These are phyloP conservation scores for Leucoptera coffeella DNA, from an alignment of 2,888 invertebrate species.

Conservation along the genomic window DNA sequence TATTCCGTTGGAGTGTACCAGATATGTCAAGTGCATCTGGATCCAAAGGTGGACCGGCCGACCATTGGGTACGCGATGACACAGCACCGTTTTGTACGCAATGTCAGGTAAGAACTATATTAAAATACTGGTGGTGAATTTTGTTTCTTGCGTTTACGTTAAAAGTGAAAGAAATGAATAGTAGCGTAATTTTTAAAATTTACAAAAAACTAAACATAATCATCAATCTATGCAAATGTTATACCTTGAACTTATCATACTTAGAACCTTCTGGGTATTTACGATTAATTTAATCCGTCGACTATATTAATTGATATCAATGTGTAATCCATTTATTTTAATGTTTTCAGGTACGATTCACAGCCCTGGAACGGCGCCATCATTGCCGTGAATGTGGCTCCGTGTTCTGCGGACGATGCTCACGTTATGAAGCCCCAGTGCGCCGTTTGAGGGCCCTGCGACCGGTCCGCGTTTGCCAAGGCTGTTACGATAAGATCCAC, in stretches of 20 bases:
- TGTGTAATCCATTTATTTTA: too few relatives aligned
- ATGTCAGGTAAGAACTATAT: conserved; percentile 56
- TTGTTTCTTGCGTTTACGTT: too few relatives aligned
- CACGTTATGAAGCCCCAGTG: conserved; percentile 94
- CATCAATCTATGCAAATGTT: too few relatives aligned
- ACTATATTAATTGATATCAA: too few relatives aligned
- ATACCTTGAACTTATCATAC: too few relatives aligned
- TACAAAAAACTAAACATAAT: too few relatives aligned
- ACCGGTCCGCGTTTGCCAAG: conserved; percentile 93
- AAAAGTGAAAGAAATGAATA: too few relatives aligned
- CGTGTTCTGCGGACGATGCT: conserved; percentile 95
- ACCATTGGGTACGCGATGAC: conserved; percentile 97
- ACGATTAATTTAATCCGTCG: too few relatives aligned
- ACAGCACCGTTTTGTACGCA: conserved; percentile 86
- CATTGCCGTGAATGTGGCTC: conserved; percentile 97
- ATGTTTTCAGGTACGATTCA: conserved; percentile 69
- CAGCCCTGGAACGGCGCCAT: conserved; percentile 89
- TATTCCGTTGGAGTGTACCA: conserved; percentile 95
- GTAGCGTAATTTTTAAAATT: too few relatives aligned
- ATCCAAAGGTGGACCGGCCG: conserved; percentile 72
- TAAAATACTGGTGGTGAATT: too few relatives aligned
- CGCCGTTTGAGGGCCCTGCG: conserved; percentile 85
- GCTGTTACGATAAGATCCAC: conserved; percentile 62
- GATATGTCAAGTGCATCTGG: conserved; percentile 53
- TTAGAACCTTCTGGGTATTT: too few relatives aligned